Base-by-base conservation (phyloP, 2,888 invertebrate genomes). In the Masnerella sp. region DNA sequence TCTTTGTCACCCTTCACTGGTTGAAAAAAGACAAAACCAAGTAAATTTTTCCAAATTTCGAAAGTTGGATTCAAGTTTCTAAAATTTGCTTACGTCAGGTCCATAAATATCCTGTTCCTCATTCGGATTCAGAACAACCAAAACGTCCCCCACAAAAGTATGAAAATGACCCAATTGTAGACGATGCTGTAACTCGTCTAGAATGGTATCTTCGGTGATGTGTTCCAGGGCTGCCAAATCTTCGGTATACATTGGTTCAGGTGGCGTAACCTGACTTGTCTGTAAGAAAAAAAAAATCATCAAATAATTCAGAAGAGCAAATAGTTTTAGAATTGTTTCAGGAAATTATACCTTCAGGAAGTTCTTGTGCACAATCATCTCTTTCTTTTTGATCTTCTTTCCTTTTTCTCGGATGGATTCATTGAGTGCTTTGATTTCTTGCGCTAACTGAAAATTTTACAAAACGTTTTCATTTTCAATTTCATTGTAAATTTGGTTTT, bases 81-180 rank as follows among this genome's bases (percentile, higher is more conserved):
- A 22, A 3, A 22, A 22, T 22, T 3, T 22, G 22, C 7, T 22
- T 22, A 36, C 36, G 5, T 36, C 36, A 14, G 36, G 36, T 14
- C 36, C 47, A 42, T 17, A 96, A 79, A 95, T 92, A 74, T 92
- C 90, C 47, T 93, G 90, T 38, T 91, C 88, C 62, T 92, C 91
- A 85, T 95, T 96, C 0, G 97, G 95, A 88, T 95, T 96, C 1
- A 96, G 82, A 43, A 94, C 91, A 0, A 96, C 84, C 38, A 96
- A 88, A 76, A 95, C 90, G 81, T 96, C 96, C 0, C 96, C 96
- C 52, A 95, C 89, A 81, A 94, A 96, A 9, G 93, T 94, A 77
- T 93, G 94, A 77, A 91, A 93, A 62, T 90, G 89, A 12, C 93
- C 93, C 80, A 90, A 90, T 18, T 89, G 89, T 80, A 93, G 88